A percentile compares a stretch with the other conserved stretches of the same genome.
These are phyloP conservation scores for Fukomys damarensis DNA, from an alignment of 2,113 vertebrate species.

Conservation along the genomic window DNA sequence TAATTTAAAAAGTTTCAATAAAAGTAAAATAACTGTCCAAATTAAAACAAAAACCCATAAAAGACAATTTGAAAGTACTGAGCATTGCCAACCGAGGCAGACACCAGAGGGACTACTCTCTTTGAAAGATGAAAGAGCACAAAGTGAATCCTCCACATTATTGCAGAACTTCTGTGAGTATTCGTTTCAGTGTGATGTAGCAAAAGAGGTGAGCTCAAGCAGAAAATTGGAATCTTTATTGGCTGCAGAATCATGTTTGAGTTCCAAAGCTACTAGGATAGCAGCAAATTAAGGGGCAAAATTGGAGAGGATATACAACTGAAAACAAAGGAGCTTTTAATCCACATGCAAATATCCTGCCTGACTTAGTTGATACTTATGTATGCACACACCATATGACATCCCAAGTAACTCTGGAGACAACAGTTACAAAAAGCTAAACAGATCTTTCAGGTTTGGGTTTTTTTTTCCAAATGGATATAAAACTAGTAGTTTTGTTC, in stretches of 20 bases:
- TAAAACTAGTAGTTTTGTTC: neutral
- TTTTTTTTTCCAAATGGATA: neutral
- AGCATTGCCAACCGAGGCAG: neutral
- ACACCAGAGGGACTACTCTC: neutral
- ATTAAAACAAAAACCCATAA: neutral
- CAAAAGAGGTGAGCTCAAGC: slow-evolving; percentile 33
- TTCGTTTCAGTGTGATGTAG: neutral
- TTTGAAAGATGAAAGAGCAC: neutral
- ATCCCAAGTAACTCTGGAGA: neutral
- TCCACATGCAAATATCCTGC: neutral
- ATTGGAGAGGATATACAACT: neutral
- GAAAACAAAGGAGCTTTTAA: neutral
- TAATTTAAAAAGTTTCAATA: neutral
- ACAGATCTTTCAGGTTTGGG: neutral
- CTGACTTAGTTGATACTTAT: neutral
- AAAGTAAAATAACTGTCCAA: neutral
- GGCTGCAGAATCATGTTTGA: slow-evolving; percentile 30
- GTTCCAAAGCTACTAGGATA: slow-evolving; percentile 20
- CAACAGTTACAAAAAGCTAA: neutral
- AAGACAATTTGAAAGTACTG: neutral
- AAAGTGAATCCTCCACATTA: neutral
- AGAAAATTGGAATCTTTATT: slow-evolving; percentile 65
- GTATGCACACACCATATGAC: neutral
- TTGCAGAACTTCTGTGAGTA: neutral
- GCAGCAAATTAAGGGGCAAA: slow-evolving; percentile 34